Conservation (phyloP, 2,888 invertebrate genomes). For the Hyalella azteca region DNA sequence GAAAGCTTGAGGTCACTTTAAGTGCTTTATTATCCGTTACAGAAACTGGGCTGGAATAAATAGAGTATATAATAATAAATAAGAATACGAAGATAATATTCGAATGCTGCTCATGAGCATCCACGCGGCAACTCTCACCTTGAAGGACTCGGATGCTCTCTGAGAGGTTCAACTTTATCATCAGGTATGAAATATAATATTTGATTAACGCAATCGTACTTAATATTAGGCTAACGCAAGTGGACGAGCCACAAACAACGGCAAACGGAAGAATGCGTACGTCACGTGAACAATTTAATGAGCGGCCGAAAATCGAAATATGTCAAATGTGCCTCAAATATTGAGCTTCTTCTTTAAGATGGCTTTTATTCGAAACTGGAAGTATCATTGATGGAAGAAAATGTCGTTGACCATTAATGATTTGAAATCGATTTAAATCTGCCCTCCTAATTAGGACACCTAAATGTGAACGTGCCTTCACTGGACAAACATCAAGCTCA, state of each 20-base stretch:
- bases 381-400: background rate
- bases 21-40: slow-evolving; percentile 31
- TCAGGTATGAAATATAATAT: background rate
- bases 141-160: background rate
- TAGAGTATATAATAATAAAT: slow-evolving; percentile 35
- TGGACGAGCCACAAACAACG: too few relatives aligned
- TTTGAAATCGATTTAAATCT: background rate
- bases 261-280: too few relatives aligned
- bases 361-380: background rate
- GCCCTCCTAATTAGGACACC: background rate
- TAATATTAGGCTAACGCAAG: too few relatives aligned
- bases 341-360: too few relatives aligned
- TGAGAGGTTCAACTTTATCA: background rate
- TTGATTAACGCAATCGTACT: background rate
- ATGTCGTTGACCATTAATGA: background rate
- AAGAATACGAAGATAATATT: background rate
- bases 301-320: too few relatives aligned
- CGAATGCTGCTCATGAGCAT: background rate
- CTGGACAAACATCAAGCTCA: too few relatives aligned
- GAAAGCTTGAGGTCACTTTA: too few relatives aligned
- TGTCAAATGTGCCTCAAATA: too few relatives aligned
- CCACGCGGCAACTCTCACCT: slow-evolving; percentile 4
- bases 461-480: too few relatives aligned
- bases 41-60: slow-evolving; percentile 7
- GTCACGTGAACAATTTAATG: too few relatives aligned